phyloP scores from a whole-genome alignment of 2,888 invertebrate genomes.

The Sinohyriopsis cumingii region DNA sequence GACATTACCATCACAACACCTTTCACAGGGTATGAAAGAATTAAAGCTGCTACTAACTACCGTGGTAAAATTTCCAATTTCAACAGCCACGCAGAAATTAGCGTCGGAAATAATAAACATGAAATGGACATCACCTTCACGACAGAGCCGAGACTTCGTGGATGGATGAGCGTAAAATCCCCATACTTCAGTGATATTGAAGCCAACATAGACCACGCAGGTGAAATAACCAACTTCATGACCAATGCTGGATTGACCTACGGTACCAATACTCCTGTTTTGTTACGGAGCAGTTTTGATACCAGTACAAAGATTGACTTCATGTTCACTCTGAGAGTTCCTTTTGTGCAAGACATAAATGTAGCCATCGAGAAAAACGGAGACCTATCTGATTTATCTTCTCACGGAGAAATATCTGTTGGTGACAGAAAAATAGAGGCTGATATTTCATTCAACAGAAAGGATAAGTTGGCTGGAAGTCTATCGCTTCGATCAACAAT shows the following conservation, averaged over 20 bases:
- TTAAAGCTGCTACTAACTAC: constrained; percentile 1
- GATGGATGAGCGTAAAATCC: constrained; percentile 16
- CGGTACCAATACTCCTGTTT: no score
- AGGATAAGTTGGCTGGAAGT: constrained; percentile 7
- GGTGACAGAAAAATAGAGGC: constrained; percentile 8
- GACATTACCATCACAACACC: constrained; percentile 11
- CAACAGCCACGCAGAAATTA: constrained; percentile 1
- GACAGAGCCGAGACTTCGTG: constrained; percentile 7
- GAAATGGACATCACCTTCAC: constrained; percentile 20
- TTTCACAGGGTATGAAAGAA: constrained; percentile 11
- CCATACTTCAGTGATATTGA: constrained; percentile 9
- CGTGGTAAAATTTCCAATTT: constrained; percentile 1
- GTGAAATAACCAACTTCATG: constrained; percentile 5
- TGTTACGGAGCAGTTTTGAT: no score
- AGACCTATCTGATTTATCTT: constrained; percentile 8
- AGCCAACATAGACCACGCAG: constrained; percentile 9
- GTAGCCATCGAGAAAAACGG: no score
- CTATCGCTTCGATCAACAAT: not conserved
- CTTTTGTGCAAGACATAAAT: no score
- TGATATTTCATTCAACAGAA: constrained; percentile 8
- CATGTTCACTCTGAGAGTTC: no score
- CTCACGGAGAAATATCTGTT: not conserved
- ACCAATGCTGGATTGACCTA: constrained; percentile 5
- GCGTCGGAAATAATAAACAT: constrained; percentile 9
- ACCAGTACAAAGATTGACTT: no score